phyloP scores from a whole-genome alignment of 2,797 vertebrate genomes.

The Anniella stebbinsi region DNA sequence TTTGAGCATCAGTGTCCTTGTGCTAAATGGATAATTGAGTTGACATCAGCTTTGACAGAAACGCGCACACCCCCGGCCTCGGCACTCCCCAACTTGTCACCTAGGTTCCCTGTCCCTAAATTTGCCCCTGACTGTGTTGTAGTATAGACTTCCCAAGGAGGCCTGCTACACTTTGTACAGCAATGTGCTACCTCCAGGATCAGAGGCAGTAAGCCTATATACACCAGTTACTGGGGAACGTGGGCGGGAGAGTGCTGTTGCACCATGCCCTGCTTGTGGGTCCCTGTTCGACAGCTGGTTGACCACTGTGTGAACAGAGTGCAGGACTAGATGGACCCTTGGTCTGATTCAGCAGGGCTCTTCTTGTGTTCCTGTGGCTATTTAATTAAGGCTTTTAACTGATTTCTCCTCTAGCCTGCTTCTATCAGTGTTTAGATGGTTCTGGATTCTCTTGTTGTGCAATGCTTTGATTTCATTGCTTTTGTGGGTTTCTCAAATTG shows the following conservation, averaged over 20 bases:
- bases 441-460: neutral
- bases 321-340: too few species aligned
- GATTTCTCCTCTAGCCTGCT: neutral
- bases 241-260: too few species aligned
- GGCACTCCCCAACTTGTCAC: neutral
- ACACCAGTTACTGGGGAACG: too few species aligned
- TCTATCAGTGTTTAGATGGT: neutral
- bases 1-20: too few species aligned
- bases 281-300: too few species aligned
- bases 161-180: too few species aligned
- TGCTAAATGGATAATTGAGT: neutral
- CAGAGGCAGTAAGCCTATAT: too few species aligned
- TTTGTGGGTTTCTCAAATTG: neutral
- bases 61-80: neutral
- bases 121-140: neutral
- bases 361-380: neutral
- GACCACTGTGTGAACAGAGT: too few species aligned
- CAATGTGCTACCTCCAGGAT: too few species aligned
- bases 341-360: too few species aligned
- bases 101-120: neutral
- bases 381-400: neutral
- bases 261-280: too few species aligned
- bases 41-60: neutral
- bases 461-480: neutral
- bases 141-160: neutral